Evolutionary conservation across 2,888 invertebrate genomes (phyloP), one percentile per base, ranked within the genome.

Genomic region (Hyposoter didymator): DNA sequence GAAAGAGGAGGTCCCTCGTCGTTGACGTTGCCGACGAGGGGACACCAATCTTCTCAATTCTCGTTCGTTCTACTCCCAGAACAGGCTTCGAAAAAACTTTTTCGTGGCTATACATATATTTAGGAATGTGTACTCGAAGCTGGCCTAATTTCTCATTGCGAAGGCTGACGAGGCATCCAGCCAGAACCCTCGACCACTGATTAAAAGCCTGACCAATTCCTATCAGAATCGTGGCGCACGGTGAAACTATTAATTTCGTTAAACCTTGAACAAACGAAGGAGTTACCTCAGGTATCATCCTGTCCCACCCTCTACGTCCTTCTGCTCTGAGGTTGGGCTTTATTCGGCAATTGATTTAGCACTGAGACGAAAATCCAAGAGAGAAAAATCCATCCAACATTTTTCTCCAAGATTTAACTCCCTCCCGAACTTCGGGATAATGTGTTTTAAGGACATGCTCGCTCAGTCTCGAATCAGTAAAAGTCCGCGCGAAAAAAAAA

Each of bases 71-170:
- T 28, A 14, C 14, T 19, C 83, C 32, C 19, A 59, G 39, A 35
- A 62, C 43, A 55, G 59, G 52, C 49, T 66, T 78, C 81, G 87
- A 87, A 89, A 88, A 85, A 87, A 89, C 67, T 88, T 90, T 76
- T 85, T 86, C 89, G 84, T 87, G 85, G 85, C 84, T 80, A 84
- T 73, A 45, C 28, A 39, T 49, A 45, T 72, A 69, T 82, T 39
- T 39, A 79, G 49, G 35, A 49, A 78, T 78, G 89, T 76, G 89
- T 88, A 85, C 89, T 87, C 84, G 84, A 88, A 89, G 85, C 85
- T 64, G 78, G 87, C 87, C 90, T 88, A 82, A 85, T 79, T 79
- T 82, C 67, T 79, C 82, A 67, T 72, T 82, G 66, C 74, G 75
- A 67, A 70, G 76, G 75, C 79, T 85, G 85, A 85, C 85, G 79